Conservation (phyloP, 2,888 invertebrate species). For the Temnothorax unifasciatus region DNA sequence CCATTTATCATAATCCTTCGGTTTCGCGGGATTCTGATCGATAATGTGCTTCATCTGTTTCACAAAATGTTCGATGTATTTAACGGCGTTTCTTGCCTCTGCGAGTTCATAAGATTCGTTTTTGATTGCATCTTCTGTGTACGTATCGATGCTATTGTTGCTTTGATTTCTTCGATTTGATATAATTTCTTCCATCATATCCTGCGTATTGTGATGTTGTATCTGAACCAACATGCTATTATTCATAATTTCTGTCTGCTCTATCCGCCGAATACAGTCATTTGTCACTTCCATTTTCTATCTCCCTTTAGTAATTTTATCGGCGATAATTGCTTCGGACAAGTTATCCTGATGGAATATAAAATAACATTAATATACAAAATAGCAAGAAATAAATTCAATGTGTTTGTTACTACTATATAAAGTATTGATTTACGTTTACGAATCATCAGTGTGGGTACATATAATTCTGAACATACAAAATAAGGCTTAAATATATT, state of each 20-base stretch:
- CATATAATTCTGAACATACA: too few relatives aligned
- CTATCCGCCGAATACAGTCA: not conserved
- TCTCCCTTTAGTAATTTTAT: not conserved
- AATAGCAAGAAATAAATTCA: not conserved
- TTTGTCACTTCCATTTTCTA: not conserved
- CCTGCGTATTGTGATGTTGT: not conserved
- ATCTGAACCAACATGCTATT: too few relatives aligned
- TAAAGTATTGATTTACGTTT: too few relatives aligned
- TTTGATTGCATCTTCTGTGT: not conserved
- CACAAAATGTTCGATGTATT: not conserved
- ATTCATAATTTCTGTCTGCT: not conserved
- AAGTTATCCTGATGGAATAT: not conserved
- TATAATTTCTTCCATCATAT: not conserved
- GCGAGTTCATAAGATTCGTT: not conserved
- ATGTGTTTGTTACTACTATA: not conserved
- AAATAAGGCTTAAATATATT: too few relatives aligned
- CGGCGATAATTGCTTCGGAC: not conserved
- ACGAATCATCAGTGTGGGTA: too few relatives aligned
- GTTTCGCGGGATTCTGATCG: slow-evolving; percentile 7
- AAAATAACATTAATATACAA: not conserved
- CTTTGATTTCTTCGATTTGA: not conserved
- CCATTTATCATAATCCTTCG: slow-evolving; percentile 22
- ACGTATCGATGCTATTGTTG: not conserved
- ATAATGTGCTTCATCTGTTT: not conserved
- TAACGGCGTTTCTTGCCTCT: not conserved